Conservation (phyloP, 2,888 invertebrate species). For the Sminthurinus aureus region DNA sequence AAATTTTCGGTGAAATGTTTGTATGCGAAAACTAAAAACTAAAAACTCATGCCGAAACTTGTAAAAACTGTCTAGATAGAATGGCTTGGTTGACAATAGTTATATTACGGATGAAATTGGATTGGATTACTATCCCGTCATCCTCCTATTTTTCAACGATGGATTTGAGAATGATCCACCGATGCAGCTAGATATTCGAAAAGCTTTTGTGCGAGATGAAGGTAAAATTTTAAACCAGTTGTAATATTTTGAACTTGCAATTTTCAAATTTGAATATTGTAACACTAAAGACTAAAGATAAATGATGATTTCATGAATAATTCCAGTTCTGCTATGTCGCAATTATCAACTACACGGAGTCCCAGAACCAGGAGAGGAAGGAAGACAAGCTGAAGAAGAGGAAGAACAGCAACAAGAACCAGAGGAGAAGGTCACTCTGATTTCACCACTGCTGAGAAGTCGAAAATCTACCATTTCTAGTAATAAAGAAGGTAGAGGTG, state of each 20-base stretch:
- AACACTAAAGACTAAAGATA: too few relatives aligned
- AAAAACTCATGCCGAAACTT: background rate
- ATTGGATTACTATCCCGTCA: constrained; percentile 38
- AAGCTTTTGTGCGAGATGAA: constrained; percentile 20
- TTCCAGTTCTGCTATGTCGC: background rate
- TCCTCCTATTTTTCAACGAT: constrained; percentile 42
- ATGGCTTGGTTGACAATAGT: constrained; percentile 38
- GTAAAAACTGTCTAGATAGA: constrained; percentile 14
- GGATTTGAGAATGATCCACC: constrained; percentile 45
- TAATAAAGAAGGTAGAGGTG: background rate
- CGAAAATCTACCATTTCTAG: background rate
- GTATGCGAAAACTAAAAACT: too few relatives aligned
- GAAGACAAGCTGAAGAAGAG: background rate
- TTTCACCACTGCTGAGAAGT: background rate
- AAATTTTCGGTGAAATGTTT: too few relatives aligned
- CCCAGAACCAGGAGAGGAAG: background rate
- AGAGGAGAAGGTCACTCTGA: background rate
- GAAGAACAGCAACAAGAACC: background rate
- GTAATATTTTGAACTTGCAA: too few relatives aligned
- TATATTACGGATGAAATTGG: constrained; percentile 40
- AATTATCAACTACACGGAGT: background rate
- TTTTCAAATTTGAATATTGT: too few relatives aligned
- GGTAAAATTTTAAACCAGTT: background rate
- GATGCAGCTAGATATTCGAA: constrained; percentile 39
- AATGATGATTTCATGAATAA: too few relatives aligned